Conservation (phyloP, 1,140 invertebrate genomes). For the Drosophila melanica region DNA sequence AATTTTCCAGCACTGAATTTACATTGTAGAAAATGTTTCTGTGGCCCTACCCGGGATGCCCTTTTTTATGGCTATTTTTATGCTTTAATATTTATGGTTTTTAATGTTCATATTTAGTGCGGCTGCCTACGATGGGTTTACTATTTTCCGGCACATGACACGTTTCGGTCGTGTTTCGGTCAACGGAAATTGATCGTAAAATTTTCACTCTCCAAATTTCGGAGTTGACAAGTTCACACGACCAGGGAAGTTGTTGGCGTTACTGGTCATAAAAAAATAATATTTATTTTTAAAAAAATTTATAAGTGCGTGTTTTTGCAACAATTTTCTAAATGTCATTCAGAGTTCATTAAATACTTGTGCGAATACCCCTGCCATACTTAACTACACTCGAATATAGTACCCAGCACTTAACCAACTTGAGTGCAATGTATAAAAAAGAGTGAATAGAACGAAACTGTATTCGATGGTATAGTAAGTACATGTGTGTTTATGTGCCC, state of each 20-base stretch:
- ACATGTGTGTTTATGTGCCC: neutral
- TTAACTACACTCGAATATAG: slow-evolving; percentile 21
- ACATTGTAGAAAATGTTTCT: slow-evolving; percentile 37
- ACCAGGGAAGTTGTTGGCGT: neutral
- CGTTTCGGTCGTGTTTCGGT: slow-evolving; percentile 44
- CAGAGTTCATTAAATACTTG: slow-evolving; percentile 12
- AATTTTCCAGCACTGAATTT: slow-evolving; percentile 62
- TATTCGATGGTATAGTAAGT: neutral
- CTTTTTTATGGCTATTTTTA: slow-evolving; percentile 41
- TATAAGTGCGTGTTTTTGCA: too few species aligned
- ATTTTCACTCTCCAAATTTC: slow-evolving; percentile 32
- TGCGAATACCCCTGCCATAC: too few species aligned
- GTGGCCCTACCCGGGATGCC: slow-evolving; percentile 1
- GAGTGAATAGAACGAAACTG: slow-evolving; percentile 18
- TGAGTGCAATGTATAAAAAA: slow-evolving; percentile 44
- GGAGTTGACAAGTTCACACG: slow-evolving; percentile 64
- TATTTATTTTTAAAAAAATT: too few species aligned
- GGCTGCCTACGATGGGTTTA: slow-evolving; percentile 56
- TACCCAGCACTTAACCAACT: slow-evolving; percentile 54
- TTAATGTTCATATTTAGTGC: slow-evolving; percentile 77
- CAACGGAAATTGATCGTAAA: slow-evolving; percentile 76
- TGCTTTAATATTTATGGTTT: slow-evolving; percentile 77
- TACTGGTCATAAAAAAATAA: neutral
- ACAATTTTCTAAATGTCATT: slow-evolving; percentile 2
- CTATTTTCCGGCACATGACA: slow-evolving; percentile 43